A percentile compares a stretch with the other conserved stretches of the same genome.
Evolutionary conservation across 2,113 vertebrate species (phyloP).

Genomic region (Gallinago paraguaiae): DNA sequence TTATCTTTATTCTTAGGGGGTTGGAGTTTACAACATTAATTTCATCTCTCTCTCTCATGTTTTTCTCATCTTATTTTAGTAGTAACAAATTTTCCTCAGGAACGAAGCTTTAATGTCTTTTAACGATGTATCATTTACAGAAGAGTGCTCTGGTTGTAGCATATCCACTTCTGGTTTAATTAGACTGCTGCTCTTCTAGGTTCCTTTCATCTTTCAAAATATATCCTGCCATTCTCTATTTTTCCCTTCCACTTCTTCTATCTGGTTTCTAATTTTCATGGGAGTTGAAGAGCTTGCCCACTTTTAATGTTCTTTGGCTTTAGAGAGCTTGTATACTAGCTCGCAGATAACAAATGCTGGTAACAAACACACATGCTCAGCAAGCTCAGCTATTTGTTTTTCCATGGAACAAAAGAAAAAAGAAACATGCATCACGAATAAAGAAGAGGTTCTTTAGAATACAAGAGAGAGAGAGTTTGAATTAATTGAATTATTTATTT

Average conservation of each 20-base stretch:
- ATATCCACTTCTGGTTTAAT: conserved; percentile 67
- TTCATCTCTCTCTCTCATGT: conserved; percentile 4
- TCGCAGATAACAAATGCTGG: not conserved
- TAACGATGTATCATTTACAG: conserved; percentile 38
- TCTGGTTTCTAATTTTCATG: conserved; percentile 46
- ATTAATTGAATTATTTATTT: conserved; percentile 15
- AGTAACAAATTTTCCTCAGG: conserved; percentile 41
- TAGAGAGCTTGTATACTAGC: not conserved
- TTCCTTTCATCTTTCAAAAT: conserved; percentile 71
- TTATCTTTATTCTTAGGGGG: not conserved
- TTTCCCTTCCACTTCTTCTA: conserved; percentile 9
- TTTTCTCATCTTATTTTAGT: conserved; percentile 39
- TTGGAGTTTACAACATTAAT: conserved; percentile 27
- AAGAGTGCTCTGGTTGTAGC: conserved; percentile 41
- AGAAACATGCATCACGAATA: not conserved
- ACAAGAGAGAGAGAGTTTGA: not conserved
- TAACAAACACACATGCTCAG: not conserved
- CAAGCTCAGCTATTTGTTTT: not conserved
- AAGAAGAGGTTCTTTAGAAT: not conserved
- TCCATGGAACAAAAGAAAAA: not conserved
- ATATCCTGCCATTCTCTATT: conserved; percentile 17
- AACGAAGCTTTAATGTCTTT: conserved; percentile 50
- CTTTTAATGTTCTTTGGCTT: conserved; percentile 34
- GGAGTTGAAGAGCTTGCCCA: conserved; percentile 38
- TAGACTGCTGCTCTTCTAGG: conserved; percentile 53